A percentile compares a stretch with the other conserved stretches of the same genome.
These are phyloP conservation scores for Cyprinodon diabolis DNA, from an alignment of 2,797 vertebrate species.

Conservation along the genomic window DNA sequence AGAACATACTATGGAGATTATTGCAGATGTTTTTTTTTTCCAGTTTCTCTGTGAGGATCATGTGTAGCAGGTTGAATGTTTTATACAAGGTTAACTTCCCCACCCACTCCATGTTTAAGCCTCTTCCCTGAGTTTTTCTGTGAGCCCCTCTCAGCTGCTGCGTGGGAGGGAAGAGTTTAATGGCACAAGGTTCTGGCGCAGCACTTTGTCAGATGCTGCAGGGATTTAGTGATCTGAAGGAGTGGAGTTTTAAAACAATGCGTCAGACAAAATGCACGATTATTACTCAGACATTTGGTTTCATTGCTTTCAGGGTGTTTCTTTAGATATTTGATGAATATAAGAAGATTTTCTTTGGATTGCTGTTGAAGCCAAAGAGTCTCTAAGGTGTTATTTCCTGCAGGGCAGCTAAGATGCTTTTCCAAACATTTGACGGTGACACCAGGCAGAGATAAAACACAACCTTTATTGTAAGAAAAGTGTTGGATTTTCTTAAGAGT, in stretches of 20 bases:
- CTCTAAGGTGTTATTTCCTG: neutral
- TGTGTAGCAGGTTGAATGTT: neutral
- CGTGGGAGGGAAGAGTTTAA: slow-evolving; percentile 13
- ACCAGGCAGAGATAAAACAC: neutral
- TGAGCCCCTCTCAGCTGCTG: slow-evolving; percentile 11
- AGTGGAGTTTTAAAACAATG: neutral
- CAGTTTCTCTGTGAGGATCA: neutral
- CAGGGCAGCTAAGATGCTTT: neutral
- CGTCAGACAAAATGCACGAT: neutral
- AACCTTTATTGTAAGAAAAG: neutral
- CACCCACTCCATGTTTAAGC: neutral
- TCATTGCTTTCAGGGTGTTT: neutral
- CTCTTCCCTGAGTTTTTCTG: slow-evolving; percentile 9
- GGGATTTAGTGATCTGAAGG: slow-evolving; percentile 2
- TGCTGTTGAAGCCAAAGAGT: neutral
- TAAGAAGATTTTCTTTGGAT: neutral
- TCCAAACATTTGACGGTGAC: neutral
- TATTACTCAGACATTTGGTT: neutral
- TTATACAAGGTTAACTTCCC: slow-evolving; percentile 15
- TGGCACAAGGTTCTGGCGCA: neutral
- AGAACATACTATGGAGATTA: neutral
- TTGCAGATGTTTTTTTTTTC: neutral
- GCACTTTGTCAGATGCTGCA: slow-evolving; percentile 10
- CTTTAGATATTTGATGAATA: neutral
- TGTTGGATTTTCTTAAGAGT: neutral